phyloP scores from a whole-genome alignment of 2,888 invertebrate species.

The Himalopsyche kuldschensis region DNA sequence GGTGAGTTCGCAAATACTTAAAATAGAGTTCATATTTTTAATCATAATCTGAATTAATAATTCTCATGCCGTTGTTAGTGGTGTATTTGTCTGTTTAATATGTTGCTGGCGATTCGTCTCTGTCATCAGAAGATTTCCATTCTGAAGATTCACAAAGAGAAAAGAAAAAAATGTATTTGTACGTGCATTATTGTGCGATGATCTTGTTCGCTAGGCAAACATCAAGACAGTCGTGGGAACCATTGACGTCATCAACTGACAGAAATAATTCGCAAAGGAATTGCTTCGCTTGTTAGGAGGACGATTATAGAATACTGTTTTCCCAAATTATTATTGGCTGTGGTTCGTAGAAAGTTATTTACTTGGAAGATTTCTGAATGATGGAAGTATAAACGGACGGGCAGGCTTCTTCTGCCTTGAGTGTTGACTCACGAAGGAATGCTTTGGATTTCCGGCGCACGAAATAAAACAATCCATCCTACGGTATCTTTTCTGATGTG shows the following conservation, averaged over 20 bases:
- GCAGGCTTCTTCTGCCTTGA: background rate
- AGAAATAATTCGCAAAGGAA: slow-evolving; percentile 1
- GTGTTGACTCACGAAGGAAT: background rate
- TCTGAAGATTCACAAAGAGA: background rate
- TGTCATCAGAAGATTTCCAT: slow-evolving; percentile 1
- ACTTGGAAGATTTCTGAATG: background rate
- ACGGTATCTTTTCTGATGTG: background rate
- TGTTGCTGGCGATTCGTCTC: background rate
- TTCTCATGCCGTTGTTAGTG: too few relatives aligned
- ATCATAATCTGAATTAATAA: too few relatives aligned
- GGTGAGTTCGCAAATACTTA: too few relatives aligned
- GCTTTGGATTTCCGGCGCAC: background rate
- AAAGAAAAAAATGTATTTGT: background rate
- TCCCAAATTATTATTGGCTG: background rate
- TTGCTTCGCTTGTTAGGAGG: background rate
- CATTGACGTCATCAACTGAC: slow-evolving; percentile 3
- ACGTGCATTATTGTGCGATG: background rate
- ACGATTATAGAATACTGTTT: slow-evolving; percentile 6
- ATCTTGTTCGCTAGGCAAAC: background rate
- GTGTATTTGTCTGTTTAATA: background rate
- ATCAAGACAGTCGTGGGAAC: slow-evolving; percentile 4
- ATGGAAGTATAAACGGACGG: background rate
- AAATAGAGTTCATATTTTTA: too few relatives aligned
- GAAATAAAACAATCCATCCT: background rate
- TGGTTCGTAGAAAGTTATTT: background rate